Percentiles rank a stretch among this genome's conserved stretches.
Conservation (phyloP, 2,797 vertebrate species). For the Pagetopsis macropterus region DNA sequence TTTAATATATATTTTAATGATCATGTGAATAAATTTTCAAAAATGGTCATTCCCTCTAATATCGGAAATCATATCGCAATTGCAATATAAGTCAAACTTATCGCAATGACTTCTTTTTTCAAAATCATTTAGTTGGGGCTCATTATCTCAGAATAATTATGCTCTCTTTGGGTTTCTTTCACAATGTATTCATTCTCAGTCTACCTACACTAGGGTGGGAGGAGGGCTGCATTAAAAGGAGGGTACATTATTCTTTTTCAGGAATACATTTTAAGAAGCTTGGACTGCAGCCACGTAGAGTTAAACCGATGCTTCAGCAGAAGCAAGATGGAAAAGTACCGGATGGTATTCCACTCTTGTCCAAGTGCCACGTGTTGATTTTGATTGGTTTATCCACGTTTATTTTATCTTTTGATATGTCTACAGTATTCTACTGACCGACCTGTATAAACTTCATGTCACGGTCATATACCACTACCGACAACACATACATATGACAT, state of each 20-base stretch:
- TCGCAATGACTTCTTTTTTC: no score
- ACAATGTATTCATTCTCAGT: background rate
- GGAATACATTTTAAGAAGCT: slow-evolving; percentile 20
- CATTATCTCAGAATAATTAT: background rate
- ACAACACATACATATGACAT: no score
- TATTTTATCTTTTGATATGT: background rate
- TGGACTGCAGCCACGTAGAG: slow-evolving; percentile 16
- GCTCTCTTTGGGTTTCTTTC: background rate
- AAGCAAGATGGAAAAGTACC: background rate
- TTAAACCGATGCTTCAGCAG: background rate
- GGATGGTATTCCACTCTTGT: background rate
- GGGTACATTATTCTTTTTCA: slow-evolving; percentile 20
- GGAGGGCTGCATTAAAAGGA: slow-evolving; percentile 24
- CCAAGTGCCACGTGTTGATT: background rate
- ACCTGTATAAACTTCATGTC: background rate
- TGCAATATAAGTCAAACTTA: no score
- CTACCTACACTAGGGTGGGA: slow-evolving; percentile 1
- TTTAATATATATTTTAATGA: no score
- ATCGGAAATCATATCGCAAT: no score
- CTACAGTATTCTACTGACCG: background rate
- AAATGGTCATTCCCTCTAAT: no score
- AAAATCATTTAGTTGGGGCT: no score
- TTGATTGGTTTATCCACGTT: background rate
- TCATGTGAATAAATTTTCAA: no score
- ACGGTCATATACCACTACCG: background rate